Evolutionary conservation across 2,113 vertebrate genomes (phyloP).

Genomic region (Channa maculata): DNA sequence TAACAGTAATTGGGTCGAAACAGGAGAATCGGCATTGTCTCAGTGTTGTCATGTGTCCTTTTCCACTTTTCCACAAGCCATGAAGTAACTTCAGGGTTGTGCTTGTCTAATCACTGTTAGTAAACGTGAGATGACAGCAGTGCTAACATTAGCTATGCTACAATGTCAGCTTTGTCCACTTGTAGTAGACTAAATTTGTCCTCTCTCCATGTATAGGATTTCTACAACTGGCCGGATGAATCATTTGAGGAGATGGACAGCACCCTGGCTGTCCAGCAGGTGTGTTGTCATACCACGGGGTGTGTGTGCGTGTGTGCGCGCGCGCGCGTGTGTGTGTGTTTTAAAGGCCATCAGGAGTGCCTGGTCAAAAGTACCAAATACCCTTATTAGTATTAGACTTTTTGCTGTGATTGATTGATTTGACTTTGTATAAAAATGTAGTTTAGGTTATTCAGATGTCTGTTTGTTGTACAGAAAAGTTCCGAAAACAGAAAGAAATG

Average conservation of each 20-base stretch:
- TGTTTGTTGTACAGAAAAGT: too few species aligned
- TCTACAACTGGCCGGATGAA: slow-evolving; percentile 99
- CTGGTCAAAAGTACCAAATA: too few species aligned
- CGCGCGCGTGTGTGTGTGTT: neutral
- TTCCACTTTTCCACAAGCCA: too few species aligned
- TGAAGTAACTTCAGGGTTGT: neutral
- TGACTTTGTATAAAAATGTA: too few species aligned
- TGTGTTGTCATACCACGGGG: slow-evolving; percentile 60
- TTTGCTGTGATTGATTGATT: too few species aligned
- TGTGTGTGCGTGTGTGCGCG: neutral
- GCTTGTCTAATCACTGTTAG: neutral
- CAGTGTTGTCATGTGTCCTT: too few species aligned
- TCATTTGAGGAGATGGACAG: slow-evolving; percentile 99
- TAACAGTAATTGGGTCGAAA: too few species aligned
- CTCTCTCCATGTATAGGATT: slow-evolving; percentile 85
- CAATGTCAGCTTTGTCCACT: slow-evolving; percentile 2
- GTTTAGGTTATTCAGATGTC: too few species aligned
- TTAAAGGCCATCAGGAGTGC: neutral
- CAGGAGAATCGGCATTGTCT: too few species aligned
- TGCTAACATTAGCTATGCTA: neutral
- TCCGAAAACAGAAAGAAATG: too few species aligned
- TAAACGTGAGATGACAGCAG: neutral
- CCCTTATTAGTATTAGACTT: too few species aligned
- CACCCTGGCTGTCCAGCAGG: slow-evolving; percentile 98
- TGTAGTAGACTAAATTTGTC: slow-evolving; percentile 17